A percentile compares a stretch with the other conserved stretches of the same genome.
These are phyloP conservation scores for Drosophila paranaensis DNA, from an alignment of 2,888 invertebrate species.

Conservation along the genomic window DNA sequence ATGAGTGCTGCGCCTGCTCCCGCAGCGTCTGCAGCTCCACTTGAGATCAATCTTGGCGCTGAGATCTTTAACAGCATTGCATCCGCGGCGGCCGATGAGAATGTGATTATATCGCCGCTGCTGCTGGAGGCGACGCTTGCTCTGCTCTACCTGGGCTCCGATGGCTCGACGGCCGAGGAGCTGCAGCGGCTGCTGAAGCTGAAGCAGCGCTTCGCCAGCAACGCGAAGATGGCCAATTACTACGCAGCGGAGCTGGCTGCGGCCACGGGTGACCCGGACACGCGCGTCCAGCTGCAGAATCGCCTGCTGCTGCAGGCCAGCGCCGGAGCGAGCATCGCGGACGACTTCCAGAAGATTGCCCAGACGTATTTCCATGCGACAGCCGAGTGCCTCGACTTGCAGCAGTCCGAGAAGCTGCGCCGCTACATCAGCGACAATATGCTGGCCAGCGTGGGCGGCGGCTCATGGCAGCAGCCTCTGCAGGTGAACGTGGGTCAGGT, in stretches of 20 bases:
- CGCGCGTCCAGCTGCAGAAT: conserved; percentile 86
- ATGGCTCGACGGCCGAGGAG: conserved; percentile 85
- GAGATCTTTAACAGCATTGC: conserved; percentile 68
- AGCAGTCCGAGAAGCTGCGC: conserved; percentile 87
- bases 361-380: conserved; percentile 80
- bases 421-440: conserved; percentile 58
- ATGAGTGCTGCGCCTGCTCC: conserved; percentile 54
- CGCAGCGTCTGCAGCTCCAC: conserved; percentile 20
- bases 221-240: conserved; percentile 78
- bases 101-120: conserved; percentile 81
- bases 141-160: conserved; percentile 90
- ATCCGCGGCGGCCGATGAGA: conserved; percentile 58
- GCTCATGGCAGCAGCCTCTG: conserved; percentile 48
- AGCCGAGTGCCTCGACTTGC: conserved; percentile 86
- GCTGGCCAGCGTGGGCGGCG: conserved; percentile 53
- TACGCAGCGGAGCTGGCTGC: conserved; percentile 72
- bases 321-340: conserved; percentile 52
- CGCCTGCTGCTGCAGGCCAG: conserved; percentile 61
- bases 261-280: conserved; percentile 58
- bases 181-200: conserved; percentile 69
- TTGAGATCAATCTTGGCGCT: conserved; percentile 50
- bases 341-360: conserved; percentile 81
- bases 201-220: conserved; percentile 70
- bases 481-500: conserved; percentile 24
- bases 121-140: conserved; percentile 90